Evolutionary conservation across 2,888 invertebrate species (phyloP).

Genomic region (Lydus trimaculatus): DNA sequence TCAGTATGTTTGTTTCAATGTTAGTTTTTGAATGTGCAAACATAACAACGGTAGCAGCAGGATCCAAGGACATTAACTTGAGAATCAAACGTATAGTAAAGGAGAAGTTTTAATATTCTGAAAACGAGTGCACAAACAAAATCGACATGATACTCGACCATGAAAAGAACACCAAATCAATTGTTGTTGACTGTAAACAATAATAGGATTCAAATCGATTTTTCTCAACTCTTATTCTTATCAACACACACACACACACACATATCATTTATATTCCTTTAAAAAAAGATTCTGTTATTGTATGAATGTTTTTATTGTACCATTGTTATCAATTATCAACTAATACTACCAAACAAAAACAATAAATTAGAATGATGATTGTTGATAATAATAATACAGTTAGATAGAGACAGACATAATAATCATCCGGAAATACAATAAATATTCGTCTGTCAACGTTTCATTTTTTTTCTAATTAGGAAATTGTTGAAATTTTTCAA

Average conservation of each 20-base stretch:
- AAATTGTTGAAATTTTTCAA: background rate
- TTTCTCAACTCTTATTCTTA: background rate
- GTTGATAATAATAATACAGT: background rate
- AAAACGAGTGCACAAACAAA: slow-evolving; percentile 28
- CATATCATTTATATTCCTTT: background rate
- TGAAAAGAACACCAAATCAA: slow-evolving; percentile 13
- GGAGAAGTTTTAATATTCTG: slow-evolving; percentile 24
- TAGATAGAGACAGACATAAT: background rate
- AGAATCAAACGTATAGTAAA: background rate
- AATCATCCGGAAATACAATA: background rate
- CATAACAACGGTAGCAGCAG: no score
- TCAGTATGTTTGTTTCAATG: no score
- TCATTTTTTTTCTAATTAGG: background rate
- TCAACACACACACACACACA: background rate
- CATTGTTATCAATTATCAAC: background rate
- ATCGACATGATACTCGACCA: slow-evolving; percentile 18
- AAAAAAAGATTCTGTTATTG: background rate
- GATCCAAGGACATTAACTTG: no score
- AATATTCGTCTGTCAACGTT: background rate
- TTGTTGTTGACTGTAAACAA: background rate
- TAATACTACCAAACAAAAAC: background rate
- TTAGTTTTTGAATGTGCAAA: no score
- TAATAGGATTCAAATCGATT: background rate
- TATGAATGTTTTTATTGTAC: background rate
- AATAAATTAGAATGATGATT: background rate